These are phyloP conservation scores for Clivina fossor DNA, from an alignment of 2,888 invertebrate genomes.

Conservation along the genomic window DNA sequence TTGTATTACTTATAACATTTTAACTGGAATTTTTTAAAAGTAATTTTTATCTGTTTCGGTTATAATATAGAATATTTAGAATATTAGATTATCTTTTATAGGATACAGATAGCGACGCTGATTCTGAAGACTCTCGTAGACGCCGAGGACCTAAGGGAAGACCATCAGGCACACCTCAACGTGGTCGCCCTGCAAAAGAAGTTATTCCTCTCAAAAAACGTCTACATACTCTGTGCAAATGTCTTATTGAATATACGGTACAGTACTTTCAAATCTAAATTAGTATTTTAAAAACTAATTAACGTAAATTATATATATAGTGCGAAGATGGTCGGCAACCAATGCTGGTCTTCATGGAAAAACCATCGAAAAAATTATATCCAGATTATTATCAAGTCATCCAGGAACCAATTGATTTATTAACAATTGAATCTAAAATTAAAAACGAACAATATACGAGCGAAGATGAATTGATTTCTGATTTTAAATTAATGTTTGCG, in stretches of 20 bases:
- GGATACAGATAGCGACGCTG: conserved; percentile 58
- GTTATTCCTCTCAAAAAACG: conserved; percentile 72
- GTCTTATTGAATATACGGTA: conserved; percentile 68
- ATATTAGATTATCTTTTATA: conserved; percentile 44
- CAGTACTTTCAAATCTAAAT: neutral
- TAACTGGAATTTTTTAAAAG: too few relatives aligned
- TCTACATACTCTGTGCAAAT: conserved; percentile 78
- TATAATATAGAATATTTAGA: too few relatives aligned
- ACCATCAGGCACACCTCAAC: conserved; percentile 40
- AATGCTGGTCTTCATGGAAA: conserved; percentile 92
- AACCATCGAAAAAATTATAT: conserved; percentile 92
- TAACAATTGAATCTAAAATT: conserved; percentile 89
- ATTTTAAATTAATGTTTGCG: conserved; percentile 91
- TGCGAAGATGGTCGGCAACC: conserved; percentile 80
- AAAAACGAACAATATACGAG: conserved; percentile 80
- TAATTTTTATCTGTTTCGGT: too few relatives aligned
- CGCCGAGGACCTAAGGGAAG: conserved; percentile 48
- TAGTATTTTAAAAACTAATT: conserved; percentile 6
- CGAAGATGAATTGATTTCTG: conserved; percentile 83
- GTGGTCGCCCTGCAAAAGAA: conserved; percentile 50
- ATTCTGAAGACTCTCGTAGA: conserved; percentile 49
- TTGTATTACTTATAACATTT: too few relatives aligned
- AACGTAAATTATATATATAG: conserved; percentile 51
- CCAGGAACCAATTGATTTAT: conserved; percentile 91
- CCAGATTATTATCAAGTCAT: conserved; percentile 96